A percentile compares a stretch with the other conserved stretches of the same genome.
These are phyloP conservation scores for Amblyopsis rosae DNA, from an alignment of 2,113 vertebrate species.

Conservation along the genomic window DNA sequence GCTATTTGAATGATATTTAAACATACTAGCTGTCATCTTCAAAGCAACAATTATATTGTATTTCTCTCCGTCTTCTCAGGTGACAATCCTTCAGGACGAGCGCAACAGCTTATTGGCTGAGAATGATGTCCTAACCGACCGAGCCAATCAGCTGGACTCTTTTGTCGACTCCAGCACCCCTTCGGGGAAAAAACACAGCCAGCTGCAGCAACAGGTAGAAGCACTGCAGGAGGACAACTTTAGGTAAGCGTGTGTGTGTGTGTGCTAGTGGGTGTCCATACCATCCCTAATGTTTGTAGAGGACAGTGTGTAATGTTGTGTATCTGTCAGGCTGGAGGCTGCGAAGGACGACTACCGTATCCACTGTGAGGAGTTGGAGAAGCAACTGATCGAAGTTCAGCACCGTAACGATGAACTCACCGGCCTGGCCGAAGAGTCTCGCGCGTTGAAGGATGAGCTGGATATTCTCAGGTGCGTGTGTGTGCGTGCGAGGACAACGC, in stretches of 20 bases:
- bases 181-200: slow-evolving; percentile 89
- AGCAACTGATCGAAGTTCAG: slow-evolving; percentile 92
- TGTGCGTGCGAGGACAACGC: too few relatives aligned
- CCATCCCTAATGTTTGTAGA: neutral
- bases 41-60: neutral
- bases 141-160: slow-evolving; percentile 90
- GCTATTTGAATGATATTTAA: neutral
- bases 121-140: slow-evolving; percentile 92
- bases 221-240: slow-evolving; percentile 95
- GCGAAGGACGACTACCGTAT: slow-evolving; percentile 97
- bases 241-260: slow-evolving; percentile 74
- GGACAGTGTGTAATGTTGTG: slow-evolving; percentile 12
- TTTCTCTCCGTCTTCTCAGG: slow-evolving; percentile 71
- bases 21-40: neutral
- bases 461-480: slow-evolving; percentile 86
- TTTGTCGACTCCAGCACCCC: slow-evolving; percentile 88
- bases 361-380: slow-evolving; percentile 96
- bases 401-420: slow-evolving; percentile 94
- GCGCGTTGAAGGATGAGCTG: slow-evolving; percentile 92
- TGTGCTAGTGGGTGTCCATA: neutral
- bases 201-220: slow-evolving; percentile 89
- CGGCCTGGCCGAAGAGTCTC: slow-evolving; percentile 92
- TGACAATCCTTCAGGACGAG: slow-evolving; percentile 92
- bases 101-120: slow-evolving; percentile 91
- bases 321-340: slow-evolving; percentile 85